Conservation (phyloP, 2,113 vertebrate species). For the Hippolais icterina region DNA sequence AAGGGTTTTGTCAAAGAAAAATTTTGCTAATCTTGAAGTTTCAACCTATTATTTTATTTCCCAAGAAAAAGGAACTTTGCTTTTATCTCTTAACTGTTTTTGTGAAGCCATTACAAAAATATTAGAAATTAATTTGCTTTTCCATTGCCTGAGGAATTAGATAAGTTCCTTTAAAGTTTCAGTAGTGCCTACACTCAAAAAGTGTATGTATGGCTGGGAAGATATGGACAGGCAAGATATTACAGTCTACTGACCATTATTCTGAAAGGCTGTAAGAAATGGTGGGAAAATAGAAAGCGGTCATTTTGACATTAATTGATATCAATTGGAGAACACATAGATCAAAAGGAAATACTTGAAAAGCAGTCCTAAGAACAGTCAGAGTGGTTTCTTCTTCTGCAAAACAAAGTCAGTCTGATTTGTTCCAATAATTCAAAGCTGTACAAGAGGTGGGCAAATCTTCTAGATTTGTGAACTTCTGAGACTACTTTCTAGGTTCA, state of each 20-base stretch:
- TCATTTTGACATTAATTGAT: conserved; percentile 67
- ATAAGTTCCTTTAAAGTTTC: neutral
- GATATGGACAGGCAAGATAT: neutral
- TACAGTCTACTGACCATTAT: neutral
- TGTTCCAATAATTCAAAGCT: conserved; percentile 17
- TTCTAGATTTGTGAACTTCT: neutral
- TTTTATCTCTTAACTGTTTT: neutral
- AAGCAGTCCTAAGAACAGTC: conserved; percentile 8
- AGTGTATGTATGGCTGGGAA: neutral
- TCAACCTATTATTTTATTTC: neutral
- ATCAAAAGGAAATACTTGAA: conserved; percentile 65
- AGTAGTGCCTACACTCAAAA: neutral
- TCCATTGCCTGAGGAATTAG: neutral
- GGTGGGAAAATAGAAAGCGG: conserved; percentile 26
- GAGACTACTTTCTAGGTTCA: neutral
- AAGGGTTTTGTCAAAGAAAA: neutral
- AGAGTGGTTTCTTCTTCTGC: neutral
- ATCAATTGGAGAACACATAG: conserved; percentile 41
- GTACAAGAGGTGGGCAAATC: neutral
- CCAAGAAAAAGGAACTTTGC: neutral
- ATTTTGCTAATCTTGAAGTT: neutral
- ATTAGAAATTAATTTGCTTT: neutral
- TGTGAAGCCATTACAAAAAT: neutral
- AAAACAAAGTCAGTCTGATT: conserved; percentile 1
- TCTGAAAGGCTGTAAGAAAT: neutral